These are phyloP conservation scores for Petaurus breviceps DNA, from an alignment of 2,113 vertebrate species.

Conservation along the genomic window DNA sequence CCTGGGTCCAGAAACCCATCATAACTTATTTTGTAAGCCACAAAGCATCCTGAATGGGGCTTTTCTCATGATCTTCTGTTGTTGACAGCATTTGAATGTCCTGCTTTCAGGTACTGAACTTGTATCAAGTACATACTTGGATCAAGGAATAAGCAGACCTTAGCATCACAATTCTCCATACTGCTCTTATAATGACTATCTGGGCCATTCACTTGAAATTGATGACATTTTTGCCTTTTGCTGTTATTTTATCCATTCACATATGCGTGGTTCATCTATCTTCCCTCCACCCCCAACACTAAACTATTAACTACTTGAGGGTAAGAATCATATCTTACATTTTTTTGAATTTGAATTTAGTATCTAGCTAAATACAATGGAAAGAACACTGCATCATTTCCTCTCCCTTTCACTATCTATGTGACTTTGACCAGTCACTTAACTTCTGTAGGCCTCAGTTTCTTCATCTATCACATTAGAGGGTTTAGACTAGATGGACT, in stretches of 20 bases:
- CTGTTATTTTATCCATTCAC: background rate
- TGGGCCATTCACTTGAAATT: background rate
- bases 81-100: background rate
- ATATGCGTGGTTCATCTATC: background rate
- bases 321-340: background rate
- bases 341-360: background rate
- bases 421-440: too few species aligned
- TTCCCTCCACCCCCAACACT: background rate
- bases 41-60: background rate
- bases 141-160: background rate
- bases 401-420: background rate
- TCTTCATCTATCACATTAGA: background rate
- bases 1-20: conserved; percentile 1
- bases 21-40: background rate
- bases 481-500: background rate
- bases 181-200: background rate
- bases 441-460: background rate
- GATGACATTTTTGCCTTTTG: background rate
- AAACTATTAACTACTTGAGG: background rate
- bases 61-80: background rate
- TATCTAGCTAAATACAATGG: background rate
- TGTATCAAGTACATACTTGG: background rate
- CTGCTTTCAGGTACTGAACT: background rate
- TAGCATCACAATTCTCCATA: background rate
- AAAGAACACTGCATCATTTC: background rate